Evolutionary conservation across 2,888 invertebrate species (phyloP).

Genomic region (Gibbula magus): DNA sequence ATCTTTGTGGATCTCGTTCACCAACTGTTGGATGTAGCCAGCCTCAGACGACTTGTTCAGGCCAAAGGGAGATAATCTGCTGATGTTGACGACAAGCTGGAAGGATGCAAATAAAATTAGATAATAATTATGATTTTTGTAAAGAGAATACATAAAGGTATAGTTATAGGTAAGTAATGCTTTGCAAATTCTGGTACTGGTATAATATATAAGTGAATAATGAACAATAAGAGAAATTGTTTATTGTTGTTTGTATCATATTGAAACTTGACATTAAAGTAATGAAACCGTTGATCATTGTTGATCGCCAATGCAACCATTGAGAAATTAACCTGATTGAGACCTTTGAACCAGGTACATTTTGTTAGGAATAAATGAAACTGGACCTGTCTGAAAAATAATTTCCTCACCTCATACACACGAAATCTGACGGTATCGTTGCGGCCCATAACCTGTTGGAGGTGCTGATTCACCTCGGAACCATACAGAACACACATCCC

Average conservation of each 20-base stretch:
- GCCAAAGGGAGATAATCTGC: constrained; percentile 77
- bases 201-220: too few species aligned
- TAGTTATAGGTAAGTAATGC: not conserved
- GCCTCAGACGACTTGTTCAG: constrained; percentile 80
- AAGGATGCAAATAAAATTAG: constrained; percentile 50
- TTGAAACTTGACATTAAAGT: too few species aligned
- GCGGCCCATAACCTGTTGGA: constrained; percentile 77
- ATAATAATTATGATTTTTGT: not conserved
- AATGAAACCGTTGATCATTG: too few species aligned
- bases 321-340: too few species aligned
- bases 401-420: constrained; percentile 80
- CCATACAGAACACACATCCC: constrained; percentile 78
- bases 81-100: constrained; percentile 80
- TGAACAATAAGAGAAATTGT: too few species aligned
- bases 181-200: too few species aligned
- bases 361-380: too few species aligned
- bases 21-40: constrained; percentile 82
- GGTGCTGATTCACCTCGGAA: constrained; percentile 76
- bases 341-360: too few species aligned
- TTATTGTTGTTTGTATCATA: too few species aligned
- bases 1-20: constrained; percentile 82
- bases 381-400: not conserved
- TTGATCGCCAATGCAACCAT: too few species aligned
- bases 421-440: constrained; percentile 82
- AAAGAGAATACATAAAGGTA: not conserved